Base-by-base conservation (phyloP, 2,888 invertebrate genomes). In the Apoderus coryli region DNA sequence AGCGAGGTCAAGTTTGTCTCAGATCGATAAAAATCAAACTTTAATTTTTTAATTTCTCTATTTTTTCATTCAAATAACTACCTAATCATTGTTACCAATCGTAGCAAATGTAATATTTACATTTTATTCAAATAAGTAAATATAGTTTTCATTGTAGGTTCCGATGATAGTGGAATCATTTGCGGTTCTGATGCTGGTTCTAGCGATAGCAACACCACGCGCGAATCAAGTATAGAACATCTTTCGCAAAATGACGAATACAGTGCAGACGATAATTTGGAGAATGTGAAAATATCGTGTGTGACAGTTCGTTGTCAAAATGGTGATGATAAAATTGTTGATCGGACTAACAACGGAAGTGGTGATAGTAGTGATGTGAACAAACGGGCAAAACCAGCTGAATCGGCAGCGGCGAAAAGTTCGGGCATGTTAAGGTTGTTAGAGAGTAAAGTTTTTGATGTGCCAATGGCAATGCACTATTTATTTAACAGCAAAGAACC, bases 401-500 rank as follows among this genome's bases (percentile, higher is more conserved):
- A n/a, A n/a, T n/a, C n/a, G n/a, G n/a, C n/a, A n/a, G n/a, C n/a
- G n/a, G n/a, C n/a, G n/a, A 48, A 44, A 29, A 41, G 46, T 32
- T 76, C 75, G 55, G 76, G 76, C 48, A 72, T 75, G 59, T 66
- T 92, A 45, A 66, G 98, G 49, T 70, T 98, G 50, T 90, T 98
- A 57, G 93, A 98, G 63, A 93, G 95, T 48, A 90, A 89, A 63
- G 73, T 93, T 48, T 92, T 98, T 63, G 92, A 95, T 59, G 92
- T 96, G 72, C 85, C 90, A 44, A 93, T 96, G 72, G 96, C 96
- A 40, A 86, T 98, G 53, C 88, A 89, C 55, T 98, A 98, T 65
- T 67, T 98, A 35, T 95, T 92, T 60, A 92, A 92, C 58, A 92
- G 95, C 22, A 95, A 96, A 63, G 96, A 98, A 58, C 86, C 90